phyloP scores from a whole-genome alignment of 2,797 vertebrate species.

The Holocentrus rufus region DNA sequence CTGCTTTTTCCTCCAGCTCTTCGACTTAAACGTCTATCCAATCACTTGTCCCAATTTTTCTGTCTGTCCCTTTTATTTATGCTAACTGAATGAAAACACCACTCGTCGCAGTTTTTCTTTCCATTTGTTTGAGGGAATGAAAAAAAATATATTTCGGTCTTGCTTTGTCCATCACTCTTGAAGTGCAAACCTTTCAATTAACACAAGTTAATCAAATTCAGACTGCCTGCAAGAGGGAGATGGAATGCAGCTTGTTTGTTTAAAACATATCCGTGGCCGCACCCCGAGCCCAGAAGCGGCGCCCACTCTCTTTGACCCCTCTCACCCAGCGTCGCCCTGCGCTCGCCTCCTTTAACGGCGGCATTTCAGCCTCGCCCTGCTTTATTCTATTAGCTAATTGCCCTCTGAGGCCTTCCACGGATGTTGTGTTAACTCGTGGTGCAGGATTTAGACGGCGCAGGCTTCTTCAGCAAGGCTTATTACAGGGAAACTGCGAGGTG shows the following conservation, averaged over 20 bases:
- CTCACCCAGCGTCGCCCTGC: constrained; percentile 11
- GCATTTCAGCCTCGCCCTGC: constrained; percentile 55
- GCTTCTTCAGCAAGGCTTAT: constrained; percentile 41
- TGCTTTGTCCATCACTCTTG: constrained; percentile 55
- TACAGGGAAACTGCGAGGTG: constrained; percentile 32
- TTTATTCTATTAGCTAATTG: constrained; percentile 70
- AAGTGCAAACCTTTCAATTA: constrained; percentile 66
- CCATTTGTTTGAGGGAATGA: constrained; percentile 57
- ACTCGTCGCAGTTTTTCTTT: constrained; percentile 47
- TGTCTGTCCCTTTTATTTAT: constrained; percentile 62
- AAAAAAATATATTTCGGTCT: constrained; percentile 49
- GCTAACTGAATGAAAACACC: constrained; percentile 75
- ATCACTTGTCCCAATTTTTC: constrained; percentile 67
- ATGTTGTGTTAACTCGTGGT: constrained; percentile 42
- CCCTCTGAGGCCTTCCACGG: constrained; percentile 54
- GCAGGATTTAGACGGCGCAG: constrained; percentile 28
- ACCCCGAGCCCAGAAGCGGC: constrained; percentile 40
- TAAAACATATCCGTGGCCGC: constrained; percentile 51
- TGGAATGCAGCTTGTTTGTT: constrained; percentile 51
- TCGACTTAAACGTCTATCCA: constrained; percentile 59
- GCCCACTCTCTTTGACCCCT: constrained; percentile 59
- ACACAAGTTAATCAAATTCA: constrained; percentile 48
- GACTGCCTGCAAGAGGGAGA: constrained; percentile 30
- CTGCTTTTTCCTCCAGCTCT: constrained; percentile 37
- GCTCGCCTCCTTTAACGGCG: constrained; percentile 28